Conservation (phyloP, 2,113 vertebrate genomes). For the Atractosteus spatula region DNA sequence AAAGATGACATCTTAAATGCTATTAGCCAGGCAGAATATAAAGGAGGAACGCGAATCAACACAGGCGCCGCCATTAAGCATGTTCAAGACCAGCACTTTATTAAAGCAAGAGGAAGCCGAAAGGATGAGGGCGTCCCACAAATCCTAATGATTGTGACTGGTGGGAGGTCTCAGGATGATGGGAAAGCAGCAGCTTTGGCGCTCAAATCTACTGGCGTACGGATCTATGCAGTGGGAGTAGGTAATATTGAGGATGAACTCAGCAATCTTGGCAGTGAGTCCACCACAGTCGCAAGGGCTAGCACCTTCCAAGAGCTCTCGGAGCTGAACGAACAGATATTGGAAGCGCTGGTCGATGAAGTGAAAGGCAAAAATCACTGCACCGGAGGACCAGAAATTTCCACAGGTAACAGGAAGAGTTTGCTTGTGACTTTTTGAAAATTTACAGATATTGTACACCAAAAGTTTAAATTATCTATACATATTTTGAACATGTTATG, state of each 20-base stretch:
- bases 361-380: slow-evolving; percentile 74
- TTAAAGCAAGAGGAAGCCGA: slow-evolving; percentile 81
- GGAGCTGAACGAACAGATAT: slow-evolving; percentile 84
- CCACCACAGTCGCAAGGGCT: slow-evolving; percentile 71
- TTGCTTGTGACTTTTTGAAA: no score
- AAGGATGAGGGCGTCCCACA: slow-evolving; percentile 80
- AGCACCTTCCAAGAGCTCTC: slow-evolving; percentile 72
- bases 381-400: slow-evolving; percentile 31
- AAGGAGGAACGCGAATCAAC: slow-evolving; percentile 78
- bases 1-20: slow-evolving; percentile 75
- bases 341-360: slow-evolving; percentile 76
- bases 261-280: slow-evolving; percentile 72
- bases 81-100: slow-evolving; percentile 77
- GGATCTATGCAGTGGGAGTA: slow-evolving; percentile 83
- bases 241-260: slow-evolving; percentile 74
- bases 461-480: no score
- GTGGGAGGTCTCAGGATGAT: slow-evolving; percentile 77
- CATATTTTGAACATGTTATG: no score
- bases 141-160: slow-evolving; percentile 83
- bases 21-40: slow-evolving; percentile 74
- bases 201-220: slow-evolving; percentile 69
- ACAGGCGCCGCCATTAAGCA: slow-evolving; percentile 79
- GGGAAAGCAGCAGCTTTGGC: slow-evolving; percentile 70
- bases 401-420: slow-evolving; percentile 60
- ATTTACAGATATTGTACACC: no score